A percentile compares a stretch with the other conserved stretches of the same genome.
phyloP scores from a whole-genome alignment of 2,888 invertebrate species.

The Orthosia cruda region DNA sequence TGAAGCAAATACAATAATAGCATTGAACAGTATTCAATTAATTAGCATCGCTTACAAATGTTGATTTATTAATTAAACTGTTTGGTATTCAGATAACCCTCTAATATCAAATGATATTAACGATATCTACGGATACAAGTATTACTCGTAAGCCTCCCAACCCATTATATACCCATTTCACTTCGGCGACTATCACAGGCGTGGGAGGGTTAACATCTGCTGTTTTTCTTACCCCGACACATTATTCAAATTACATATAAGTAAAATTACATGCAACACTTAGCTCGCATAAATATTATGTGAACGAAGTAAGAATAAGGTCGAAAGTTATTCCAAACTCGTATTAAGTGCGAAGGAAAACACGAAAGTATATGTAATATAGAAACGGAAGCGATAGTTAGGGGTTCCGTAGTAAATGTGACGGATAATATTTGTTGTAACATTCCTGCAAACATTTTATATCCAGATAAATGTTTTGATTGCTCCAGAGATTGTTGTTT shows the following conservation, averaged over 20 bases:
- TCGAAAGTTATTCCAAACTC: constrained; percentile 53
- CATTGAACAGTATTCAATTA: constrained; percentile 11
- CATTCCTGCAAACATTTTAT: constrained; percentile 37
- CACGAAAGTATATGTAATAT: constrained; percentile 19
- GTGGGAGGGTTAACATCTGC: constrained; percentile 56
- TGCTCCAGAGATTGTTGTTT: constrained; percentile 31
- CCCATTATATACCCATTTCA: constrained; percentile 54
- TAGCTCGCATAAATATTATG: constrained; percentile 54
- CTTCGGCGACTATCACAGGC: constrained; percentile 24
- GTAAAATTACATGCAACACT: constrained; percentile 60
- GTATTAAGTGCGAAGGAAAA: constrained; percentile 47
- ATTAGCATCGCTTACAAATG: constrained; percentile 17
- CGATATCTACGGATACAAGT: constrained; percentile 29
- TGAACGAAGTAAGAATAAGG: constrained; percentile 45
- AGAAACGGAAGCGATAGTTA: constrained; percentile 38
- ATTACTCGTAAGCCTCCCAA: constrained; percentile 35
- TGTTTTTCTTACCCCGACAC: constrained; percentile 55
- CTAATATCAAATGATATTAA: constrained; percentile 40
- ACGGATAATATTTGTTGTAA: constrained; percentile 28
- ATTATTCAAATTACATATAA: constrained; percentile 62
- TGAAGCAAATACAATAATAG: neutral
- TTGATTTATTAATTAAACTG: constrained; percentile 37
- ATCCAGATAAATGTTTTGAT: constrained; percentile 35
- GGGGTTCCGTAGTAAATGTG: constrained; percentile 24
- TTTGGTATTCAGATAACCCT: constrained; percentile 38